A percentile compares a stretch with the other conserved stretches of the same genome.
These are phyloP conservation scores for Gallinago paraguaiae DNA, from an alignment of 2,113 vertebrate genomes.

Conservation along the genomic window DNA sequence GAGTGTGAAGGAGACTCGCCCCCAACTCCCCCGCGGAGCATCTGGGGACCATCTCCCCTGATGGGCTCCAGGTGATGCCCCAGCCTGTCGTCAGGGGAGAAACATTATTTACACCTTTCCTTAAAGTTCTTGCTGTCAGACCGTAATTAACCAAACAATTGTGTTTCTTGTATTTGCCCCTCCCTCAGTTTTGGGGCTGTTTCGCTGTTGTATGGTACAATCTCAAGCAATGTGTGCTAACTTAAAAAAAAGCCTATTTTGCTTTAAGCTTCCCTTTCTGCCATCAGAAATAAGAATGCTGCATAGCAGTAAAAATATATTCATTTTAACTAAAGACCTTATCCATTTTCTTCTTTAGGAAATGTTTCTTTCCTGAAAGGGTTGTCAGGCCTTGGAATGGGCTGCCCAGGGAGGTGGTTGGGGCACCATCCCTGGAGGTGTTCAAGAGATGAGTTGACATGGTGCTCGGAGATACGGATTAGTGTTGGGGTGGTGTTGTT, in stretches of 20 bases:
- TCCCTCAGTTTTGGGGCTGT: neutral
- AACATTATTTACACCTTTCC: neutral
- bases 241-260: neutral
- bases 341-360: neutral
- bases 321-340: neutral
- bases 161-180: neutral
- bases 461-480: too few relatives aligned
- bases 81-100: neutral
- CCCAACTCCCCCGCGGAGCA: rapidly evolving
- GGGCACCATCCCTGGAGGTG: too few relatives aligned
- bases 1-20: neutral
- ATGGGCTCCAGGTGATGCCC: neutral
- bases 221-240: neutral
- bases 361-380: too few relatives aligned
- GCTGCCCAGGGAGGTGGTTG: too few relatives aligned
- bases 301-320: neutral
- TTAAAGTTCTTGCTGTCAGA: neutral
- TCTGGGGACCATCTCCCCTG: neutral
- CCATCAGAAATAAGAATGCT: neutral
- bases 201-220: neutral
- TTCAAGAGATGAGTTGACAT: too few relatives aligned
- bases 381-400: too few relatives aligned
- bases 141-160: neutral
- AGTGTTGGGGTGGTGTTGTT: too few relatives aligned
- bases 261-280: neutral